Evolutionary conservation across 2,797 vertebrate species (phyloP).

Genomic region (Clamator glandarius): DNA sequence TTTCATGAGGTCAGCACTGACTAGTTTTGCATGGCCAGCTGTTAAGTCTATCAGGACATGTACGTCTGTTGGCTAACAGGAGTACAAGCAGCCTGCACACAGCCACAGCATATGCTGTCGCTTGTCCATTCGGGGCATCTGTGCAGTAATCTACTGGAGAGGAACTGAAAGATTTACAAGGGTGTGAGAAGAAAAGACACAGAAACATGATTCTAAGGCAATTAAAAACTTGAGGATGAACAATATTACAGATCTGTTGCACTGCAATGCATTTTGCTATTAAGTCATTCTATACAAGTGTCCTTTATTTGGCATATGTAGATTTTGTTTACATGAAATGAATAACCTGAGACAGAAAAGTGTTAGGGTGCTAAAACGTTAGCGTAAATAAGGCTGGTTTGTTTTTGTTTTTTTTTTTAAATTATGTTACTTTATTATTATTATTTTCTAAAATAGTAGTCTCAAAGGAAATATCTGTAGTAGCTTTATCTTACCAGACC

Average conservation of each 20-base stretch:
- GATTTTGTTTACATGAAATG: neutral
- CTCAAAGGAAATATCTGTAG: neutral
- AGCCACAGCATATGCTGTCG: neutral
- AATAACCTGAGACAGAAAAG: neutral
- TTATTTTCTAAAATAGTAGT: neutral
- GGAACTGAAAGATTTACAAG: neutral
- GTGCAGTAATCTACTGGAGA: neutral
- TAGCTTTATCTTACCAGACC: neutral
- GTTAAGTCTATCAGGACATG: neutral
- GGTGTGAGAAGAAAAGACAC: neutral
- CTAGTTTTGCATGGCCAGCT: neutral
- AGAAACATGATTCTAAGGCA: neutral
- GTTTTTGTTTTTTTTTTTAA: too few relatives aligned
- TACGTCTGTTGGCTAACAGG: neutral
- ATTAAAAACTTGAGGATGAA: neutral
- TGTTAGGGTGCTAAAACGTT: neutral
- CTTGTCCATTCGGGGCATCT: neutral
- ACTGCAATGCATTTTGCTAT: neutral
- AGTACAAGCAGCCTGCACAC: neutral
- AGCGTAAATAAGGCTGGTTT: accelerated
- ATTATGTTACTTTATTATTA: neutral
- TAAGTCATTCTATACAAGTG: neutral
- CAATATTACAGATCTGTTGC: neutral
- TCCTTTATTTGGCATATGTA: neutral
- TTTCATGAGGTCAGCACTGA: constrained; percentile 38